A percentile compares a stretch with the other conserved stretches of the same genome.
phyloP scores from a whole-genome alignment of 2,888 invertebrate species.

The Automeris io region DNA sequence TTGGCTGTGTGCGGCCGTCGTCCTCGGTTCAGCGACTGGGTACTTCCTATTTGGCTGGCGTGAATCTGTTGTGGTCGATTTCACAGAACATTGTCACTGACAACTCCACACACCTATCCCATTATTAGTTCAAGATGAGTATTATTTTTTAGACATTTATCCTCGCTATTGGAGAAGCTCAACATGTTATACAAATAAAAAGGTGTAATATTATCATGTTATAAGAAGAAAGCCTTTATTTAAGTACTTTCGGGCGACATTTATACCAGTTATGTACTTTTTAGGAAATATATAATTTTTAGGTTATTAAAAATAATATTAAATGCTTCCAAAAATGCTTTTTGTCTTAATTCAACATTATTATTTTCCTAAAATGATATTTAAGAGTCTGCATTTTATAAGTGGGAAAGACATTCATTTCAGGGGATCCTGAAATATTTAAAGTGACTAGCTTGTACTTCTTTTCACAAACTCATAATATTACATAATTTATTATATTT shows the following conservation, averaged over 20 bases:
- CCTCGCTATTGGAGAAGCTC: conserved; percentile 47
- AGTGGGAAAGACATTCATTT: too few species aligned
- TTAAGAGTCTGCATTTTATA: too few species aligned
- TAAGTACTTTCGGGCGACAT: conserved; percentile 51
- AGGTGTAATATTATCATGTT: conserved; percentile 56
- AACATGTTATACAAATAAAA: conserved; percentile 50
- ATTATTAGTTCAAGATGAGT: conserved; percentile 18
- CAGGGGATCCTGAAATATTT: too few species aligned
- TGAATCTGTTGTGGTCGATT: conserved; percentile 94
- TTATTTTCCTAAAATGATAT: too few species aligned
- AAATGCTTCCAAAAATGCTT: too few species aligned
- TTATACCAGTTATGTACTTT: conserved; percentile 63
- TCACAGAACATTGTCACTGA: conserved; percentile 97
- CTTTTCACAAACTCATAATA: too few species aligned
- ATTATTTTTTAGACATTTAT: conserved; percentile 41
- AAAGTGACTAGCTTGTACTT: too few species aligned
- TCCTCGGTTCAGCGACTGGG: conserved; percentile 91
- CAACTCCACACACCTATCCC: conserved; percentile 22
- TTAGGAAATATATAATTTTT: conserved; percentile 45
- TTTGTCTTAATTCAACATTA: too few species aligned
- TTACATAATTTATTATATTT: too few species aligned
- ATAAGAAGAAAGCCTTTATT: conserved; percentile 54
- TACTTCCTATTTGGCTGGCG: conserved; percentile 98
- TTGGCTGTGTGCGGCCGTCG: conserved; percentile 93
- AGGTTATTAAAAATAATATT: conserved; percentile 48